A percentile compares a stretch with the other conserved stretches of the same genome.
Conservation (phyloP, 2,797 vertebrate genomes). For the Phalloptychus januarius region DNA sequence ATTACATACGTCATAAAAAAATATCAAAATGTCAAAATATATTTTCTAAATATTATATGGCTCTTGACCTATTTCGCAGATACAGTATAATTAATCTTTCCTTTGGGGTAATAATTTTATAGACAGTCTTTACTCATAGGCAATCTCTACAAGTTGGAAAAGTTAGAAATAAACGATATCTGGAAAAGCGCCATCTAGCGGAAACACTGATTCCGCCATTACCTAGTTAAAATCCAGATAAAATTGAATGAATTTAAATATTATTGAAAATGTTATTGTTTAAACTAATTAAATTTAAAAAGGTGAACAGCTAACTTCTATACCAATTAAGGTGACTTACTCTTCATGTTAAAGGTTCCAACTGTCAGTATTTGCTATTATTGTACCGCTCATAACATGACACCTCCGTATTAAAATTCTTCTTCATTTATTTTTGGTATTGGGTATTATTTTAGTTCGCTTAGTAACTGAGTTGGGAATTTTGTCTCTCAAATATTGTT, state of each 20-base stretch:
- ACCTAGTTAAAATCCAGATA: background rate
- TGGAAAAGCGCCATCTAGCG: slow-evolving; percentile 1
- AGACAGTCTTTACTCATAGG: background rate
- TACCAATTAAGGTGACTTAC: background rate
- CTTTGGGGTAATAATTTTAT: background rate
- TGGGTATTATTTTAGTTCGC: background rate
- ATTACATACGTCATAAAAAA: background rate
- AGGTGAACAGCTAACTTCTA: background rate
- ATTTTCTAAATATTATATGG: background rate
- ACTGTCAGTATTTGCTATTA: background rate
- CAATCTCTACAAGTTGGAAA: background rate
- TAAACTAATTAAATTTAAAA: background rate
- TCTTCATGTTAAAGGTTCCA: background rate
- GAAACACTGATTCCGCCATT: background rate
- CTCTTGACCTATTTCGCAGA: background rate
- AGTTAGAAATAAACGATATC: background rate
- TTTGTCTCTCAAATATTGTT: background rate
- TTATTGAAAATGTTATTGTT: background rate
- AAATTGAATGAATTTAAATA: background rate
- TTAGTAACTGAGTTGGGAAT: background rate
- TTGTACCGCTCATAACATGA: background rate
- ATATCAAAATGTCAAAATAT: background rate
- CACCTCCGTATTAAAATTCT: background rate
- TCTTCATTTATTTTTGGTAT: background rate
- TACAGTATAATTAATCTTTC: background rate